Evolutionary conservation across 2,113 vertebrate species (phyloP).

Genomic region (Sylvia atricapilla): DNA sequence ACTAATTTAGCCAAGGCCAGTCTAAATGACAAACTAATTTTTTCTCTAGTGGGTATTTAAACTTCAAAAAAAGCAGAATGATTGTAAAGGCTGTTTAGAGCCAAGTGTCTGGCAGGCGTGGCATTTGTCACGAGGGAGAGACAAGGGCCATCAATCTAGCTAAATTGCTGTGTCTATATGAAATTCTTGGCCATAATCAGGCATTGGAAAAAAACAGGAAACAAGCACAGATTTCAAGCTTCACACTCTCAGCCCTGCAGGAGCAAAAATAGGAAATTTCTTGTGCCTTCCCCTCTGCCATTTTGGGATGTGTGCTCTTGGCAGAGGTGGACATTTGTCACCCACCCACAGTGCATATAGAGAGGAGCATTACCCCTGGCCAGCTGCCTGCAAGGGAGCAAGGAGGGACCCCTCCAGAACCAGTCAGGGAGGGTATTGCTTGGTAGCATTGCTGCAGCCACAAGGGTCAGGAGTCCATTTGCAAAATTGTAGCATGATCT

Average conservation of each 20-base stretch:
- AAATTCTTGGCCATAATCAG: constrained; percentile 60
- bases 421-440: fast-evolving
- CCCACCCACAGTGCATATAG: fast-evolving
- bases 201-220: constrained; percentile 46
- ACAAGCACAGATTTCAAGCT: constrained; percentile 4
- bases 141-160: constrained; percentile 52
- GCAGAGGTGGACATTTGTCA: neutral
- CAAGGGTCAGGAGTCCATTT: neutral
- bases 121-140: constrained; percentile 53
- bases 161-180: constrained; percentile 46
- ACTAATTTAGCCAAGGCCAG: constrained; percentile 34
- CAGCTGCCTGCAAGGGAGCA: neutral
- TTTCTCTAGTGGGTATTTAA: constrained; percentile 44
- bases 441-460: neutral
- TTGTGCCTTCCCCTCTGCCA: neutral
- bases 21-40: constrained; percentile 49
- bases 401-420: neutral
- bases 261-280: neutral
- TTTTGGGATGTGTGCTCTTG: neutral
- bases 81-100: constrained; percentile 36
- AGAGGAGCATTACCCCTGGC: neutral
- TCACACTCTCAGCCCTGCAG: neutral
- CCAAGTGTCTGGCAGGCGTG: constrained; percentile 41
- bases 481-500: neutral
- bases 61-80: constrained; percentile 22